These are phyloP conservation scores for Chymomyza caudatula DNA, from an alignment of 2,888 invertebrate genomes.

Conservation along the genomic window DNA sequence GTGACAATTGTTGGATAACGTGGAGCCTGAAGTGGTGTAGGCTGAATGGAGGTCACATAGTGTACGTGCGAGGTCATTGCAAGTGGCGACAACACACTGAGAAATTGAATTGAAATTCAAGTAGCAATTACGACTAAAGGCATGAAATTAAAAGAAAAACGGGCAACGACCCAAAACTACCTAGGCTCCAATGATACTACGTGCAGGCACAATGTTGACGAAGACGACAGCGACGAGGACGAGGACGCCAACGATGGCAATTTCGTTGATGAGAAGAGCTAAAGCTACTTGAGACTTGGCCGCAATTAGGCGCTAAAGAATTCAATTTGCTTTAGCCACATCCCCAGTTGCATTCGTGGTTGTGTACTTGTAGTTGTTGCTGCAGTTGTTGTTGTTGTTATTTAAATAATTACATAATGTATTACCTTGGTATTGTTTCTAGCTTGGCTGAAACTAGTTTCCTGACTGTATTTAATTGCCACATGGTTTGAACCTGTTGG, in stretches of 20 bases:
- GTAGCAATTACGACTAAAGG: slow-evolving; percentile 61
- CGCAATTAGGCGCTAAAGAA: slow-evolving; percentile 66
- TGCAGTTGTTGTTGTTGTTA: slow-evolving; percentile 17
- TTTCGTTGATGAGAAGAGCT: not conserved
- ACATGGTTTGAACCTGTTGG: not conserved
- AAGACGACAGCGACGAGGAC: no score
- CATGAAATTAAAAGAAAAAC: slow-evolving; percentile 4
- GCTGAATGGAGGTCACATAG: not conserved
- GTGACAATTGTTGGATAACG: slow-evolving; percentile 35
- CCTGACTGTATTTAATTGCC: not conserved
- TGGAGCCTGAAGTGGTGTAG: not conserved
- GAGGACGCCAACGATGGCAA: not conserved
- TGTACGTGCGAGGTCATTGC: not conserved
- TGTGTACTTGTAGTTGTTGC: no score
- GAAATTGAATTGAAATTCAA: slow-evolving; percentile 68
- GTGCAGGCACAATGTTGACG: not conserved
- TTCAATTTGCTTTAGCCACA: slow-evolving; percentile 62
- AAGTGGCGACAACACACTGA: not conserved
- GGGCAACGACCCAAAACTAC: not conserved
- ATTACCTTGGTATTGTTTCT: not conserved
- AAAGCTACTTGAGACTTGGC: slow-evolving; percentile 50
- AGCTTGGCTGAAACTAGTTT: not conserved
- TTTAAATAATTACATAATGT: slow-evolving; percentile 66
- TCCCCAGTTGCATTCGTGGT: not conserved
- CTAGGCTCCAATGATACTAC: not conserved